Percentiles rank a stretch among this genome's conserved stretches.
Conservation (phyloP, 2,113 vertebrate genomes). For the Dolichotis patagonum region DNA sequence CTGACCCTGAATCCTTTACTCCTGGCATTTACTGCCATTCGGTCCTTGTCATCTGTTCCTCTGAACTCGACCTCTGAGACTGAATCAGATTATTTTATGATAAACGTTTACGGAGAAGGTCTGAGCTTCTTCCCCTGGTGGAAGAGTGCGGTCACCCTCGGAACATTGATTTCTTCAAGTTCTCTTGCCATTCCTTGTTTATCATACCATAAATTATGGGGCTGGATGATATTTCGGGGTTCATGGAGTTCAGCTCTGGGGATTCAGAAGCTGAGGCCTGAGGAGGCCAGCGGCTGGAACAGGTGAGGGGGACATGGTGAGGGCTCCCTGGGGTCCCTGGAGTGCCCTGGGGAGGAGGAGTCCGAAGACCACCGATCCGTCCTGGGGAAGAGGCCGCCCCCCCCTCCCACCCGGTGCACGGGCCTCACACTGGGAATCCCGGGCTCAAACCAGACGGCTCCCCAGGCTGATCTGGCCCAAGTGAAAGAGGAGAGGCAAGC, state of each 20-base stretch:
- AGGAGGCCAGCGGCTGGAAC: background rate
- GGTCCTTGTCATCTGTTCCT: background rate
- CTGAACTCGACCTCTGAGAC: constrained; percentile 5
- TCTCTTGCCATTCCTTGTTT: constrained; percentile 27
- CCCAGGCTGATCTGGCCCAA: background rate
- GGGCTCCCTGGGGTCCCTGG: background rate
- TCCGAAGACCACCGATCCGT: background rate
- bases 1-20: background rate
- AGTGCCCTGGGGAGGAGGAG: background rate
- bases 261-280: background rate
- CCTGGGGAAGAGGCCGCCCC: no score
- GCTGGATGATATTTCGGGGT: background rate
- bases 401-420: background rate
- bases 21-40: background rate
- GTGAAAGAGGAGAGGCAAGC: background rate
- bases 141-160: background rate
- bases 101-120: constrained; percentile 27
- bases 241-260: background rate
- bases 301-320: background rate
- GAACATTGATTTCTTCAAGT: constrained; percentile 34
- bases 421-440: background rate
- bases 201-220: background rate
- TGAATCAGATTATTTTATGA: constrained; percentile 53
- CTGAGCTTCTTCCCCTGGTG: background rate
- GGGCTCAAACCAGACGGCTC: constrained; percentile 44